Conservation (phyloP, 1,140 invertebrate species). For the Nephila pilipes region DNA sequence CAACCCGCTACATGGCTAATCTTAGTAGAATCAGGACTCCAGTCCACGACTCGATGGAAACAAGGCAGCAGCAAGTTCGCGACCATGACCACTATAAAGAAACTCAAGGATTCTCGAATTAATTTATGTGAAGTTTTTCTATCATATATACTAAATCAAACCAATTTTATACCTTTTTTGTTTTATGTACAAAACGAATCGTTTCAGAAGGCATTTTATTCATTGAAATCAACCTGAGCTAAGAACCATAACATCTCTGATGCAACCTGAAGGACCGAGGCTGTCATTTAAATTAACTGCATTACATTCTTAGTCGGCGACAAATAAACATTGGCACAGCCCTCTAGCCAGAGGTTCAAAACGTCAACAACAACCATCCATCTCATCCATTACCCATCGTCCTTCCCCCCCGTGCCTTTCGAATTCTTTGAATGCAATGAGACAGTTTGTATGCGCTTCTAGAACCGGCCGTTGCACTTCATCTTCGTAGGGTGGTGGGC, state of each 20-base stretch:
- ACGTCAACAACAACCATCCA: neutral
- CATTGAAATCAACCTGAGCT: no score
- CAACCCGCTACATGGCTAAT: no score
- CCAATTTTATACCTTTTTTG: no score
- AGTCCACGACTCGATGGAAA: no score
- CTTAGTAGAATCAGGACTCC: no score
- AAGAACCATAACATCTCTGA: neutral
- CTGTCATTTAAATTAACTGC: neutral
- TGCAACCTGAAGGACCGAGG: neutral
- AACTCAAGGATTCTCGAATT: no score
- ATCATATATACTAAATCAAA: no score
- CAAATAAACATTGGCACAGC: neutral
- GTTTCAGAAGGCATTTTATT: no score
- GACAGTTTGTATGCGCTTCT: constrained; percentile 19
- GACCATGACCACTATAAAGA: no score
- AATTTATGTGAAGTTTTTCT: no score
- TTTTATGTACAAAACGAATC: no score
- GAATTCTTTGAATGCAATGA: neutral
- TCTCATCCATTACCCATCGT: neutral
- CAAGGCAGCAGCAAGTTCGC: no score
- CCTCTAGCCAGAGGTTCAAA: neutral
- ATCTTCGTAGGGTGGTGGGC: neutral
- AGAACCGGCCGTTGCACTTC: neutral
- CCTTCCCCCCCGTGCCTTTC: neutral
- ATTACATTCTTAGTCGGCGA: neutral